phyloP scores from a whole-genome alignment of 2,113 vertebrate species.

The Kryptolebias marmoratus region DNA sequence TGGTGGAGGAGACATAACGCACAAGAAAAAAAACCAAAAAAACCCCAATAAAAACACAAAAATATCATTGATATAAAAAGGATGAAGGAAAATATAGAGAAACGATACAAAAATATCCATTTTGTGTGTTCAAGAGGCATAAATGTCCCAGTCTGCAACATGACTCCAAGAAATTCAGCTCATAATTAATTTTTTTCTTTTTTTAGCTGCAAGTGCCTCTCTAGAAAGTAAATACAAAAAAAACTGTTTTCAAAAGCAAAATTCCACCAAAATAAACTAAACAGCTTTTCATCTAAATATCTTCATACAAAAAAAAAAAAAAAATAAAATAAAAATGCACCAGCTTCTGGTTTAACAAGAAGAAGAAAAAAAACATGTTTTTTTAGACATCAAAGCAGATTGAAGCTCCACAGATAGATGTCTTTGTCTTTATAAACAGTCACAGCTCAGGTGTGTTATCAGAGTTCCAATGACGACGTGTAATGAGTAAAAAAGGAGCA shows the following conservation, averaged over 20 bases:
- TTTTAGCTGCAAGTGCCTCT: slow-evolving; percentile 46
- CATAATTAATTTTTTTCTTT: not conserved
- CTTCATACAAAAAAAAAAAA: not conserved
- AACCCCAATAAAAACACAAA: not conserved
- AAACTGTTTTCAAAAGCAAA: slow-evolving; percentile 5
- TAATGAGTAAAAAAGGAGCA: not conserved
- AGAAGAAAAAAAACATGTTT: not conserved
- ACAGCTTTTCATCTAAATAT: not conserved
- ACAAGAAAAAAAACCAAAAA: not conserved
- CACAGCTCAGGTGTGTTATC: not conserved
- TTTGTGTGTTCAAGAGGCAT: slow-evolving; percentile 3
- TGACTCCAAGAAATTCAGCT: slow-evolving; percentile 7
- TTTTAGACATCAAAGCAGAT: not conserved
- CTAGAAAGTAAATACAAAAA: slow-evolving; percentile 5
- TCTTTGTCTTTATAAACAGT: not conserved
- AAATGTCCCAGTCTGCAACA: slow-evolving; percentile 7
- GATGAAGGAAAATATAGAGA: not conserved
- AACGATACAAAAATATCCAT: not conserved
- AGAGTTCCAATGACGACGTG: not conserved
- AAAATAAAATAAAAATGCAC: too few species aligned
- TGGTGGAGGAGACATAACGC: slow-evolving; percentile 20
- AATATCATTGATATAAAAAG: not conserved
- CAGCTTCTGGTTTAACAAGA: not conserved
- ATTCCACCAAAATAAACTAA: slow-evolving; percentile 5
- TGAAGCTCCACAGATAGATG: not conserved